Percentiles rank a stretch among this genome's conserved stretches.
phyloP scores from a whole-genome alignment of 64 coral and sea anemone species.

The Acropora tenuis region DNA sequence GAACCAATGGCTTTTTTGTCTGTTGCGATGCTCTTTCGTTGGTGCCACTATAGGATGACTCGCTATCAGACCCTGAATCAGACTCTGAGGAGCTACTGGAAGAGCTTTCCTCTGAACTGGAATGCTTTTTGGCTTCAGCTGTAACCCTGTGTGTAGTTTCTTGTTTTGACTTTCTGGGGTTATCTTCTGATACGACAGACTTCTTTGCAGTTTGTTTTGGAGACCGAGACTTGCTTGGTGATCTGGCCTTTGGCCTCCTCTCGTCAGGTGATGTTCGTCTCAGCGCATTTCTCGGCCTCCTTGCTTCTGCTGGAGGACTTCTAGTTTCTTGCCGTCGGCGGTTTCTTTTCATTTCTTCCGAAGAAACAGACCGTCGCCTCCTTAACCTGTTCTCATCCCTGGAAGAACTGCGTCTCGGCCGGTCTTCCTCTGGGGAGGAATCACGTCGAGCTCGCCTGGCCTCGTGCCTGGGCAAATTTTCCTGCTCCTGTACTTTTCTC shows the following conservation, averaged over 20 bases:
- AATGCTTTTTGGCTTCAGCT: neutral
- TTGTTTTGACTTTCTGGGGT: neutral
- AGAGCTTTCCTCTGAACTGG: constrained; percentile 48
- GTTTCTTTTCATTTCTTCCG: neutral
- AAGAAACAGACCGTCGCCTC: neutral
- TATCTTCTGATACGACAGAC: neutral
- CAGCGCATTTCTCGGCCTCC: neutral
- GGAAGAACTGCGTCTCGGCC: constrained; percentile 20
- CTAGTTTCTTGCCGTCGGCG: neutral
- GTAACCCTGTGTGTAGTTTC: neutral
- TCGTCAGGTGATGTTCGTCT: neutral
- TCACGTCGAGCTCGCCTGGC: neutral
- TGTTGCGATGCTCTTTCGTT: neutral
- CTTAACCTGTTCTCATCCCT: neutral
- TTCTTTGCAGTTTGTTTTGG: neutral
- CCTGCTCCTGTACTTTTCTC: neutral
- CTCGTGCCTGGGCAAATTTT: neutral
- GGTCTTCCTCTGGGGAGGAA: neutral
- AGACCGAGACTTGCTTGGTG: neutral
- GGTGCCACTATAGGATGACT: constrained; percentile 1
- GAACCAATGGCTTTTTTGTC: neutral
- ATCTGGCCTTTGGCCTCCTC: neutral
- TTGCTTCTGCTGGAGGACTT: neutral
- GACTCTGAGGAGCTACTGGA: constrained; percentile 41
- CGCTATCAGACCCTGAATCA: constrained; percentile 4